These are phyloP conservation scores for Desmodus rotundus DNA, from an alignment of 2,113 vertebrate genomes.

Conservation along the genomic window DNA sequence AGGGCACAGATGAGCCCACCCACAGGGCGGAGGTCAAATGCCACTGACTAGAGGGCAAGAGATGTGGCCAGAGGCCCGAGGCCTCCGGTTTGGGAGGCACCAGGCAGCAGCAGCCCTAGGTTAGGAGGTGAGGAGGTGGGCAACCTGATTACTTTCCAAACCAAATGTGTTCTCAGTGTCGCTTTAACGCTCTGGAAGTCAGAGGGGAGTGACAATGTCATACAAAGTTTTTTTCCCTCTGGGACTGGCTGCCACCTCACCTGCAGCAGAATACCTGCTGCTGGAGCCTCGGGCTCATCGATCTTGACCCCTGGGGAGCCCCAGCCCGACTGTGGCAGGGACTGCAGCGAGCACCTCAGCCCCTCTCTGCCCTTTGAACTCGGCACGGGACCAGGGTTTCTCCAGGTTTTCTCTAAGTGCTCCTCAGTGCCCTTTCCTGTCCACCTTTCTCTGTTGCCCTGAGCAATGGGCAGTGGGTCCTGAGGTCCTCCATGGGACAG, in stretches of 20 bases:
- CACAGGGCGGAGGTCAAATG: too few species aligned
- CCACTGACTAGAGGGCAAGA: neutral
- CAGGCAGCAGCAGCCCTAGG: too few species aligned
- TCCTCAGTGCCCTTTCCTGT: too few species aligned
- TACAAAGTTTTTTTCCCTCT: neutral
- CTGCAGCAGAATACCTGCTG: neutral
- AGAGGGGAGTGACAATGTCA: neutral
- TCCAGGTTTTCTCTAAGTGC: neutral
- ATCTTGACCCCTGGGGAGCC: neutral
- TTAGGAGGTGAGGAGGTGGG: neutral
- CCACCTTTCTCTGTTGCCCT: neutral
- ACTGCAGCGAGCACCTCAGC: fast-evolving
- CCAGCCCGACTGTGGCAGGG: neutral
- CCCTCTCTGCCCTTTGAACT: neutral
- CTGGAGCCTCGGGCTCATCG: fast-evolving
- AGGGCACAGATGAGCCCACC: too few species aligned
- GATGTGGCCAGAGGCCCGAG: neutral
- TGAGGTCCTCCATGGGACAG: neutral
- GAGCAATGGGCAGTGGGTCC: neutral
- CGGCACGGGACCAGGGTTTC: neutral
- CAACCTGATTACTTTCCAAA: neutral
- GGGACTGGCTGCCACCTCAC: neutral
- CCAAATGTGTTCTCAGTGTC: too few species aligned
- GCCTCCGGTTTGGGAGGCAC: neutral
- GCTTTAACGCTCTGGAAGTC: neutral